These are phyloP conservation scores for Pseudoips prasinana DNA, from an alignment of 2,888 invertebrate genomes.

Conservation along the genomic window DNA sequence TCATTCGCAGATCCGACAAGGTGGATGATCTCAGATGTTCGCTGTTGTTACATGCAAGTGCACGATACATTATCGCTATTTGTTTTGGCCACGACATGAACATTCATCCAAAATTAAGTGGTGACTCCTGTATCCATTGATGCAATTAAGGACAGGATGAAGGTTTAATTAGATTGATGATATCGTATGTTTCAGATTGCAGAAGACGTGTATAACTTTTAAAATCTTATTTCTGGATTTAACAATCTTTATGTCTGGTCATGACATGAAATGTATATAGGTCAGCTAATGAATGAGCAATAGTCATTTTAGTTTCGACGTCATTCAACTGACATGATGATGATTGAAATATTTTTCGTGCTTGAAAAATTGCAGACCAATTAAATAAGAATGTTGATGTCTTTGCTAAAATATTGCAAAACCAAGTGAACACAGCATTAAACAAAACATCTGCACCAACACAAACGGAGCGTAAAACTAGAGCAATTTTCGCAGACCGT, in stretches of 20 bases:
- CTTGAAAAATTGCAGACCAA: no score
- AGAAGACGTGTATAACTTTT: background rate
- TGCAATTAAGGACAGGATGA: conserved; percentile 5
- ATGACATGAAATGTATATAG: no score
- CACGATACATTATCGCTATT: conserved; percentile 51
- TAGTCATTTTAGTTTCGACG: no score
- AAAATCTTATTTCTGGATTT: background rate
- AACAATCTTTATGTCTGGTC: no score
- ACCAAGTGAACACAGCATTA: no score
- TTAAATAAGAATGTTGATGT: no score
- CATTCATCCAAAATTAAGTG: conserved; percentile 27
- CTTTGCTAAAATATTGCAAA: no score
- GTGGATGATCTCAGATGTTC: conserved; percentile 63
- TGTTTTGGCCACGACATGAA: conserved; percentile 45
- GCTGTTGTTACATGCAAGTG: conserved; percentile 41
- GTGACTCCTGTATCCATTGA: conserved; percentile 14
- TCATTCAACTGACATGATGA: no score
- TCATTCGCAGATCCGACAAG: conserved; percentile 49
- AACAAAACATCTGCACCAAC: background rate
- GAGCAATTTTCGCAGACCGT: conserved; percentile 4
- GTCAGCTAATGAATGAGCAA: no score
- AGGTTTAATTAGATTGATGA: conserved; percentile 5
- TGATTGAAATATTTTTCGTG: no score
- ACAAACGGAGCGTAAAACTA: conserved; percentile 8
- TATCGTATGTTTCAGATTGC: conserved; percentile 5